phyloP scores from a whole-genome alignment of 2,888 invertebrate genomes.

The Eretmocerus hayati region DNA sequence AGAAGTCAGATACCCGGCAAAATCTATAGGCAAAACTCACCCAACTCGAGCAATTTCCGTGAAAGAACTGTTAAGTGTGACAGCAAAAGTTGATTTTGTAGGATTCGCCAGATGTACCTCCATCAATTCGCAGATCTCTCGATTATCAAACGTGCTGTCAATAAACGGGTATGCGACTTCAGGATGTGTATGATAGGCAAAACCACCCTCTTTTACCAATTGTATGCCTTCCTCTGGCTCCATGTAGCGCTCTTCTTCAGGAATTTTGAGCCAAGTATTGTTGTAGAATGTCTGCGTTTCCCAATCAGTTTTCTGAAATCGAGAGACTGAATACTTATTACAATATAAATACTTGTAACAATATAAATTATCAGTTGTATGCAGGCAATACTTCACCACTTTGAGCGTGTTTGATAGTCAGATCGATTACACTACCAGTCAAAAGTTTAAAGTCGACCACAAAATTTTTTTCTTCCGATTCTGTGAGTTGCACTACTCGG shows the following conservation, averaged over 20 bases:
- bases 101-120: conserved; percentile 3
- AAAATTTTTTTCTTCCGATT: no score
- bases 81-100: neutral
- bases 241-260: conserved; percentile 28
- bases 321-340: neutral
- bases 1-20: no score
- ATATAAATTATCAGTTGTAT: no score
- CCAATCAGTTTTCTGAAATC: conserved; percentile 22
- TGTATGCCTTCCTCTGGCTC: conserved; percentile 31
- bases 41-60: conserved; percentile 1
- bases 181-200: conserved; percentile 37
- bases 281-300: conserved; percentile 27
- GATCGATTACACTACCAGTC: no score
- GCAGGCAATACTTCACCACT: no score
- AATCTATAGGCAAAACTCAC: neutral
- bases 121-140: conserved; percentile 35
- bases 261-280: conserved; percentile 29
- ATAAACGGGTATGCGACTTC: conserved; percentile 35
- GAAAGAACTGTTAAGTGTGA: neutral
- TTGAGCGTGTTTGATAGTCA: no score
- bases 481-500: no score
- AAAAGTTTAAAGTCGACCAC: no score
- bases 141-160: conserved; percentile 30
- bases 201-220: conserved; percentile 29
- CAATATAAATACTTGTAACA: neutral